Percentiles rank a stretch among this genome's conserved stretches.
Evolutionary conservation across 2,797 vertebrate genomes (phyloP).

Genomic region (Myotis vivesi): DNA sequence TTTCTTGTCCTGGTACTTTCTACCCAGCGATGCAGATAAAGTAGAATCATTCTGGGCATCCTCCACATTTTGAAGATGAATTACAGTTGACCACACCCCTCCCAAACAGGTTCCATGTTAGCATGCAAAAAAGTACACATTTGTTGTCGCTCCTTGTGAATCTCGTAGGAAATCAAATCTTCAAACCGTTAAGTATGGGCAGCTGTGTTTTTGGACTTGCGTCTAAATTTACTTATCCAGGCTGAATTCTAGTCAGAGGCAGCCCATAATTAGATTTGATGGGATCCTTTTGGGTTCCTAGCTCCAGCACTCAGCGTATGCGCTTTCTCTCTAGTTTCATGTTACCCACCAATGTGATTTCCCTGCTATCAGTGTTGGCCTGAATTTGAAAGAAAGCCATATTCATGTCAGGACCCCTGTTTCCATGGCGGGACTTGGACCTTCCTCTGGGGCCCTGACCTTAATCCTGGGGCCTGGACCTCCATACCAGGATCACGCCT

Average conservation of each 20-base stretch:
- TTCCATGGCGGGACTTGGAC: too few species aligned
- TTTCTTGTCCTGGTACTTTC: background rate
- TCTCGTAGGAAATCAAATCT: background rate
- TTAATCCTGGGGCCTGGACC: too few species aligned
- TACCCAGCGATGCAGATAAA: background rate
- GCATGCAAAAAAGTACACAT: background rate
- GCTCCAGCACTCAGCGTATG: background rate
- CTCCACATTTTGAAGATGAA: background rate
- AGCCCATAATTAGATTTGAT: background rate
- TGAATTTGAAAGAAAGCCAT: background rate
- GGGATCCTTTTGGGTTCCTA: background rate
- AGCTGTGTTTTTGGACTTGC: background rate
- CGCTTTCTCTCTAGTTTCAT: constrained; percentile 1
- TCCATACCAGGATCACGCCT: too few species aligned
- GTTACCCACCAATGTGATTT: constrained; percentile 19
- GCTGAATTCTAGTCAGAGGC: constrained; percentile 10
- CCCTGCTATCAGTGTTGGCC: background rate
- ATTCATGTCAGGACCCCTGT: background rate
- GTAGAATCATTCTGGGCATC: background rate
- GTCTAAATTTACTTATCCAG: background rate
- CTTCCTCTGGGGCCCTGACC: too few species aligned
- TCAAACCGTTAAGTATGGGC: background rate
- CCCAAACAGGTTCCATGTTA: background rate
- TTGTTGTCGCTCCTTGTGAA: background rate
- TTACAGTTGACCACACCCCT: background rate